Conservation (phyloP, 2,888 invertebrate species). For the Ecliptopera silaceata region DNA sequence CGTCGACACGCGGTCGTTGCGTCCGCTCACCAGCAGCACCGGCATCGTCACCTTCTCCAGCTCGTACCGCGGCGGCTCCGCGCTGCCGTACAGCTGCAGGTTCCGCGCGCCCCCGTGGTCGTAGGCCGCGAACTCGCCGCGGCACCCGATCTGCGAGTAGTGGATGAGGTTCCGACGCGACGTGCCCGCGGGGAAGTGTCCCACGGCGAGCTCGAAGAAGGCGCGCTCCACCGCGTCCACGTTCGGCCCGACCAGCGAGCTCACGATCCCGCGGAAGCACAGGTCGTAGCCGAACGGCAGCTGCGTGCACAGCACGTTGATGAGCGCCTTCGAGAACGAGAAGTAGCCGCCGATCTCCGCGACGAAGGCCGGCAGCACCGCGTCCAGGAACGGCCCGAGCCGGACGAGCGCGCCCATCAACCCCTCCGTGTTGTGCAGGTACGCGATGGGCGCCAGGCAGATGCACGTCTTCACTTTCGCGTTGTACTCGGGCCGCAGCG, state of each 20-base stretch:
- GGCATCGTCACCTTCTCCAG: constrained; percentile 48
- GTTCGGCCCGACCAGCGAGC: constrained; percentile 38
- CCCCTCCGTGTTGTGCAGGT: constrained; percentile 23
- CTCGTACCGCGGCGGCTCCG: constrained; percentile 49
- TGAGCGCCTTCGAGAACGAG: constrained; percentile 29
- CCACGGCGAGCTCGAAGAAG: constrained; percentile 39
- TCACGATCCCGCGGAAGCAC: constrained; percentile 39
- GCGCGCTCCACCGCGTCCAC: constrained; percentile 40
- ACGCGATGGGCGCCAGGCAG: constrained; percentile 36
- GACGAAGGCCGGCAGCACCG: constrained; percentile 21
- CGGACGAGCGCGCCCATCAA: constrained; percentile 23
- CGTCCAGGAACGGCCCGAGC: constrained; percentile 34
- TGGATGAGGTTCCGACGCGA: constrained; percentile 54
- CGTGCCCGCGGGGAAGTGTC: constrained; percentile 51
- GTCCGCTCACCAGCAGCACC: constrained; percentile 43
- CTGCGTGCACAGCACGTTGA: constrained; percentile 39
- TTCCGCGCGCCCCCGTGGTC: constrained; percentile 51
- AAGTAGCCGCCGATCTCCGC: constrained; percentile 39
- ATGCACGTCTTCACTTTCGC: constrained; percentile 68
- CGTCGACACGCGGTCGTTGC: constrained; percentile 49
- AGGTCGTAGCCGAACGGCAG: constrained; percentile 38
- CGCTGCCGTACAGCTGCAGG: constrained; percentile 40
- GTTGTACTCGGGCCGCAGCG: constrained; percentile 81
- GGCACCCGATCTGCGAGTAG: constrained; percentile 43
- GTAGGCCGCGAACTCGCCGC: constrained; percentile 45